A percentile compares a stretch with the other conserved stretches of the same genome.
Conservation (phyloP, 2,888 invertebrate genomes). For the Philaethria dido region DNA sequence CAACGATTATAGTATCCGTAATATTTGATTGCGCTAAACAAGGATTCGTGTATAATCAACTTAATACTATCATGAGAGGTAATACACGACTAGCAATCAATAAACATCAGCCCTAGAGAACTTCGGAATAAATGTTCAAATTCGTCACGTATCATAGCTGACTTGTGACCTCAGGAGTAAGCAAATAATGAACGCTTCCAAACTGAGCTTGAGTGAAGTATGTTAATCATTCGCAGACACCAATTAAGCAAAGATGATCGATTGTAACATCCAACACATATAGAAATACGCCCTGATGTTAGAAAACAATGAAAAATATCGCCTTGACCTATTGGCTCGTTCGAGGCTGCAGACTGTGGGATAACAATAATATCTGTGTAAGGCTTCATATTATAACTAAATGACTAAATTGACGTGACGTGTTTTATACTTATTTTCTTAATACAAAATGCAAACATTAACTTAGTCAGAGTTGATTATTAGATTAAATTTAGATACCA, state of each 20-base stretch:
- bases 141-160: conserved; percentile 48
- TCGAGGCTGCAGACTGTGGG: conserved; percentile 54
- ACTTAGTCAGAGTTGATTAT: not conserved
- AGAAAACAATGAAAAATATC: conserved; percentile 63
- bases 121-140: conserved; percentile 28
- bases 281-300: conserved; percentile 41
- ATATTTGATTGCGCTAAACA: conserved; percentile 32
- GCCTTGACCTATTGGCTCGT: conserved; percentile 71
- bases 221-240: conserved; percentile 34
- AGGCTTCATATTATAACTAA: conserved; percentile 15
- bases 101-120: conserved; percentile 26
- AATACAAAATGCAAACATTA: not conserved
- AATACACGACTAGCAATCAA: conserved; percentile 52
- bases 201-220: conserved; percentile 34
- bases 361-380: conserved; percentile 29
- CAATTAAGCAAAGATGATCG: conserved; percentile 46
- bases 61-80: conserved; percentile 51
- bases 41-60: conserved; percentile 34
- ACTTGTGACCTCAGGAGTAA: conserved; percentile 46
- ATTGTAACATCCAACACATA: conserved; percentile 37
- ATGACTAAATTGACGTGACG: conserved; percentile 3
- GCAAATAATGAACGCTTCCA: conserved; percentile 42
- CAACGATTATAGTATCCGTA: conserved; percentile 32
- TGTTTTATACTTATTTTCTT: not conserved
- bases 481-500: no score